Evolutionary conservation across 64 coral and sea anemone species (phyloP).

Genomic region (Actinia tenebrosa): DNA sequence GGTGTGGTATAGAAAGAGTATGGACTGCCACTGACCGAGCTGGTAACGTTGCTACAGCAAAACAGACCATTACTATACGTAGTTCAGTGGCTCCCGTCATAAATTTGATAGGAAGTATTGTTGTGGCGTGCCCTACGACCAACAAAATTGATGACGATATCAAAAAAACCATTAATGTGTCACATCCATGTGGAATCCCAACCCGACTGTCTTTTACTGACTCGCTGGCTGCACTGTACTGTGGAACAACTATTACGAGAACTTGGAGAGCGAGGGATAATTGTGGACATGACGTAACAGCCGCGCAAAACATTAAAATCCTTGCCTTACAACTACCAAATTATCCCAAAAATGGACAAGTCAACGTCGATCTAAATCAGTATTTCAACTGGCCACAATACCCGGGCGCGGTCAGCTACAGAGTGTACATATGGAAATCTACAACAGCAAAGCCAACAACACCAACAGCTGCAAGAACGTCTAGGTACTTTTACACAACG

Average conservation of each 20-base stretch:
- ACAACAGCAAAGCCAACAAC: conserved; percentile 41
- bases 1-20: conserved; percentile 40
- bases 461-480: conserved; percentile 32
- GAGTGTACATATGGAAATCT: conserved; percentile 57
- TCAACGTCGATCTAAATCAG: conserved; percentile 64
- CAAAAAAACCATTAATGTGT: conserved; percentile 41
- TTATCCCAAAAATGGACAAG: conserved; percentile 70
- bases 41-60: conserved; percentile 40
- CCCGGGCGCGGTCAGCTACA: conserved; percentile 57
- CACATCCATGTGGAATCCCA: conserved; percentile 62
- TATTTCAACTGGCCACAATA: conserved; percentile 70
- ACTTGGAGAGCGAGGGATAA: conserved; percentile 53
- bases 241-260: conserved; percentile 47
- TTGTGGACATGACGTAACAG: conserved; percentile 29
- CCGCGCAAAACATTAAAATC: conserved; percentile 38
- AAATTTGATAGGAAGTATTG: not conserved
- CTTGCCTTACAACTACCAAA: conserved; percentile 65
- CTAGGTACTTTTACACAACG: conserved; percentile 31
- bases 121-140: conserved; percentile 52
- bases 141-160: conserved; percentile 47
- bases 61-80: conserved; percentile 27
- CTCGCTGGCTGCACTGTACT: conserved; percentile 42
- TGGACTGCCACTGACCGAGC: conserved; percentile 70
- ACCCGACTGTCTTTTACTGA: conserved; percentile 41
- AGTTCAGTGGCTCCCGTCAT: conserved; percentile 5